Percentiles rank a stretch among this genome's conserved stretches.
Evolutionary conservation across 2,113 vertebrate species (phyloP).

Genomic region (Uria aalge): DNA sequence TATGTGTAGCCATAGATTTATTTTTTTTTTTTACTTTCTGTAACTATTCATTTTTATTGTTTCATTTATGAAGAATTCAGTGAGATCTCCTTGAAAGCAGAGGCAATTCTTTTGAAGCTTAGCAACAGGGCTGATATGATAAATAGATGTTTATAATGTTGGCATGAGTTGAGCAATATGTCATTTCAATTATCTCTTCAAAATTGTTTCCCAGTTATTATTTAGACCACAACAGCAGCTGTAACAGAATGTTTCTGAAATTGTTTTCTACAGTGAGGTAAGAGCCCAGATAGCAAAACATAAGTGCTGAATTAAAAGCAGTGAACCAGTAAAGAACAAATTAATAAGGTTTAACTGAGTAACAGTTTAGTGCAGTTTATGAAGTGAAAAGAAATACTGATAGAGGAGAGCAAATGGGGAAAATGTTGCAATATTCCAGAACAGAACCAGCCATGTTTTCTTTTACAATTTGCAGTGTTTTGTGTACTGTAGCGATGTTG

Average conservation of each 20-base stretch:
- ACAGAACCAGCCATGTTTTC: rapidly evolving
- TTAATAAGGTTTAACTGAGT: not conserved
- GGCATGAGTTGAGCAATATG: slow-evolving; percentile 1
- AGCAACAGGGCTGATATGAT: not conserved
- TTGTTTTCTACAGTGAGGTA: not conserved
- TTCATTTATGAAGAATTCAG: not conserved
- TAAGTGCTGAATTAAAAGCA: slow-evolving; percentile 1
- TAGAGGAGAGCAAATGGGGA: not conserved
- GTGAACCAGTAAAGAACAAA: slow-evolving; percentile 12
- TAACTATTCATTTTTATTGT: not conserved
- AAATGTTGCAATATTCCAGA: not conserved
- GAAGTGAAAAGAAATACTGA: not conserved
- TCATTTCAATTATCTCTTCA: slow-evolving; percentile 32
- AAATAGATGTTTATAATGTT: slow-evolving; percentile 5
- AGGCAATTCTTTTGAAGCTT: not conserved
- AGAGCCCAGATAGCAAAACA: not conserved
- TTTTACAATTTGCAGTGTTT: not conserved
- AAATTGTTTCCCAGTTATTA: not conserved
- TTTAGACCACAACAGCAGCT: not conserved
- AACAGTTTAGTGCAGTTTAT: not conserved
- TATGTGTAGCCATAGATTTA: not conserved
- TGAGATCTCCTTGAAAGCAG: not conserved
- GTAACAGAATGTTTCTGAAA: slow-evolving; percentile 5
- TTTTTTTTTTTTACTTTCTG: not conserved
- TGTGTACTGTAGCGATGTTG: not conserved